Evolutionary conservation across 2,113 vertebrate species (phyloP), one percentile per base, ranked within the genome.

Genomic region (Hydrolagus affinis): DNA sequence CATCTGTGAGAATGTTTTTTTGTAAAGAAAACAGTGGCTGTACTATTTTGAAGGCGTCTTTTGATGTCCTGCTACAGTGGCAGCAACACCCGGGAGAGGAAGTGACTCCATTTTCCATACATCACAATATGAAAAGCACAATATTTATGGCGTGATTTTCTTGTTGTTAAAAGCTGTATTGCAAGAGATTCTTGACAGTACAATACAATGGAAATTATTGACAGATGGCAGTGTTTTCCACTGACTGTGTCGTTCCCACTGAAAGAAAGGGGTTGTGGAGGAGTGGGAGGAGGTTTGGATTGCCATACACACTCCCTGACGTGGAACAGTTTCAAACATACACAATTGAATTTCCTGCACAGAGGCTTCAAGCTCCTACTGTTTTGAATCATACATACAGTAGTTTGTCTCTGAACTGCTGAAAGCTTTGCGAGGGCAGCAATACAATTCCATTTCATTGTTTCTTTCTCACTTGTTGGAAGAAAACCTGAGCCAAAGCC

Each of bases 1-100:
- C 64, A 64, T 66, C 78, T 62, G 78, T 83, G 66, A 83, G 78
- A 64, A 62, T 30, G 73, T 59, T 30, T 83, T n/a, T 44, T 83
- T 60, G 32, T 66, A 2, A 19, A 83, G 25, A 23, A 83, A 83
- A 66, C 14, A 62, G 15, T 64, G 62, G n/a, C 25, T 83, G 71
- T 25, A 25, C 28, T 83, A 83, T 30, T 17, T 64, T 23, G 25
- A 66, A 64, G 76, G 19, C 21, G 73, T 44, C 11, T 77, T 14
- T 60, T 23, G 60, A 10, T 66, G 28, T 30, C 25, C 60, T 66
- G 60, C 30, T 68, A 66, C 30, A 28, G 60, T 32, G 62, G 3
- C 66, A 44, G 44, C 28, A 3, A 23, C 78, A 68, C 72, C 32
- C 44, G 72, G 44, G 44, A 44, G 44, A 44, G 44, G 44, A 44